Percentiles rank a stretch among this genome's conserved stretches.
Evolutionary conservation across 1,140 invertebrate genomes (phyloP).

Genomic region (Aricia agestis): DNA sequence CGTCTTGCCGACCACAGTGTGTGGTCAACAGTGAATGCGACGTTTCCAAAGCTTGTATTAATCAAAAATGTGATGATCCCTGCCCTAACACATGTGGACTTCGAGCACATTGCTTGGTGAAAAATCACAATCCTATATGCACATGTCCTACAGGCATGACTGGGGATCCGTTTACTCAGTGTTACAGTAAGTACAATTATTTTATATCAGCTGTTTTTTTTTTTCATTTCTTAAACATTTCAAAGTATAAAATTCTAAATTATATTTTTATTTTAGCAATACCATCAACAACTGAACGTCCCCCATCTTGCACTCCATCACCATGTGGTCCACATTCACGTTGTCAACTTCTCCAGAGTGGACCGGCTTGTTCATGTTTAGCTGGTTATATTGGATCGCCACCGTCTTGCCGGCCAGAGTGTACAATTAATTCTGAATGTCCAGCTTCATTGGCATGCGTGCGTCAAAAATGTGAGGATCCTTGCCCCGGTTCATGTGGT

Average conservation of each 20-base stretch:
- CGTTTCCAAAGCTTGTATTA: slow-evolving; percentile 82
- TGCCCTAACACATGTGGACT: slow-evolving; percentile 86
- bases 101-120: slow-evolving; percentile 82
- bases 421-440: slow-evolving; percentile 84
- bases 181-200: slow-evolving; percentile 59
- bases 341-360: slow-evolving; percentile 83
- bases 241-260: neutral
- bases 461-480: slow-evolving; percentile 84
- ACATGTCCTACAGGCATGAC: slow-evolving; percentile 83
- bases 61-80: slow-evolving; percentile 88
- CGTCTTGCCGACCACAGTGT: slow-evolving; percentile 85
- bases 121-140: slow-evolving; percentile 83
- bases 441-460: slow-evolving; percentile 83
- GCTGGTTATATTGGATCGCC: slow-evolving; percentile 85
- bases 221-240: neutral
- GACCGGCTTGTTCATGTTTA: slow-evolving; percentile 86
- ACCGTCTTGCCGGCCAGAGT: slow-evolving; percentile 85
- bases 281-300: slow-evolving; percentile 76
- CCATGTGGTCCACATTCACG: slow-evolving; percentile 90
- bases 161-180: slow-evolving; percentile 83
- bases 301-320: slow-evolving; percentile 84
- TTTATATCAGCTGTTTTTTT: neutral
- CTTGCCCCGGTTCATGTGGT: slow-evolving; percentile 85
- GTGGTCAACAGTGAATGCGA: slow-evolving; percentile 85
- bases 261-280: slow-evolving; percentile 41